Conservation (phyloP, 2,888 invertebrate species). For the Fragum fragum region DNA sequence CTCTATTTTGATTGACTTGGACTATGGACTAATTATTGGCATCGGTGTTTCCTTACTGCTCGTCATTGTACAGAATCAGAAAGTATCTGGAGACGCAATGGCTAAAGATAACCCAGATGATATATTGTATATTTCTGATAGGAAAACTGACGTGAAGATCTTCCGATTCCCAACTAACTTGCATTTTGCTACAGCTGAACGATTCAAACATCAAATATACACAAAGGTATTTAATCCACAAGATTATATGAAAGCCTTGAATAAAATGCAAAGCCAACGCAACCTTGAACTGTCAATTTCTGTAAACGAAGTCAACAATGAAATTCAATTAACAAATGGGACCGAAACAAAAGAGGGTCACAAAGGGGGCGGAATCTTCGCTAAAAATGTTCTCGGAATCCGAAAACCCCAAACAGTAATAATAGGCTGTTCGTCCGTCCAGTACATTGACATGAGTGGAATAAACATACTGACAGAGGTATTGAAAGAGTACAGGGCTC, state of each 20-base stretch:
- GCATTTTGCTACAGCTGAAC: conserved; percentile 64
- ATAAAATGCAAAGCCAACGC: not conserved
- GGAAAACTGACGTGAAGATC: conserved; percentile 38
- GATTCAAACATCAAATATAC: conserved; percentile 58
- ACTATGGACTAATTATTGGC: conserved; percentile 78
- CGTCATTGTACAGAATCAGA: conserved; percentile 69
- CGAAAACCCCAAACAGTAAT: conserved; percentile 52
- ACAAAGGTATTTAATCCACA: conserved; percentile 44
- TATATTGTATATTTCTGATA: conserved; percentile 33
- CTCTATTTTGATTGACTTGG: conserved; percentile 75
- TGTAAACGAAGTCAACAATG: not conserved
- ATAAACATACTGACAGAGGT: conserved; percentile 72
- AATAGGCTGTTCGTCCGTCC: conserved; percentile 76
- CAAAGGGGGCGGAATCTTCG: not conserved
- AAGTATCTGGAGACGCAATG: conserved; percentile 58
- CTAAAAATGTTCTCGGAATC: not conserved
- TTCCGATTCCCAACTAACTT: conserved; percentile 57
- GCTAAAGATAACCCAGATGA: conserved; percentile 51
- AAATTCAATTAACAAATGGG: not conserved
- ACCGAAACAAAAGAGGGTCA: not conserved
- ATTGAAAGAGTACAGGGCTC: conserved; percentile 58
- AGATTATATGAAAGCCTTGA: not conserved
- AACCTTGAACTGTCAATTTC: not conserved
- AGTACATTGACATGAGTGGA: conserved; percentile 79
- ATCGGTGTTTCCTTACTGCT: conserved; percentile 72